phyloP scores from a whole-genome alignment of 2,113 vertebrate species.

The Elephas maximus region DNA sequence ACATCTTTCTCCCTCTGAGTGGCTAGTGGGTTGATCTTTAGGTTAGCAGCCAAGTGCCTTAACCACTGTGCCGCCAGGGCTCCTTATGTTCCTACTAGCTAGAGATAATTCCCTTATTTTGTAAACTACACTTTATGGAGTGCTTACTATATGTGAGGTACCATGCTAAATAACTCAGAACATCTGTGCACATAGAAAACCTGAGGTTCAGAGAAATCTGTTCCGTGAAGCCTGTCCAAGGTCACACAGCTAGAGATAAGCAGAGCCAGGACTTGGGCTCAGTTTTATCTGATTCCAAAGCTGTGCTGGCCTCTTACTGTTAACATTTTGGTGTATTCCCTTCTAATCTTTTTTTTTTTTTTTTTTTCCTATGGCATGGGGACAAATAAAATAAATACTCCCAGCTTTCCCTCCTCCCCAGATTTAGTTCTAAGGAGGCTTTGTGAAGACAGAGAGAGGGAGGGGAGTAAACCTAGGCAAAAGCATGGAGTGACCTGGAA shows the following conservation, averaged over 20 bases:
- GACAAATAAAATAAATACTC: constrained; percentile 59
- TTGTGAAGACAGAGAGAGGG: constrained; percentile 27
- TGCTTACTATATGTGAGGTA: neutral
- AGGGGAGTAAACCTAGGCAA: neutral
- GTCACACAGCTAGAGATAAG: neutral
- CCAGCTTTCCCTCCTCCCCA: constrained; percentile 26
- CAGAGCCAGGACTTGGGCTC: constrained; percentile 9
- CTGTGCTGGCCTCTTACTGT: constrained; percentile 48
- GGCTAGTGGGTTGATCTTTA: neutral
- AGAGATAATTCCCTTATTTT: constrained; percentile 9
- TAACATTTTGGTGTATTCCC: constrained; percentile 2
- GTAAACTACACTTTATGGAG: neutral
- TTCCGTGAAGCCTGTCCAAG: neutral
- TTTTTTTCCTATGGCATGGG: neutral
- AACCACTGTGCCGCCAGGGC: neutral
- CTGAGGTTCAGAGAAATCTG: neutral
- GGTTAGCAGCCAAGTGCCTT: neutral
- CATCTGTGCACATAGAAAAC: neutral
- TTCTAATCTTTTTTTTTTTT: constrained; percentile 46
- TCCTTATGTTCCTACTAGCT: neutral
- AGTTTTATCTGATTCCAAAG: constrained; percentile 41
- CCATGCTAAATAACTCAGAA: neutral
- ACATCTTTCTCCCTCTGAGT: neutral
- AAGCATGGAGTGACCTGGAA: neutral
- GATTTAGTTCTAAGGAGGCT: neutral